Base-by-base conservation (phyloP, 2,113 vertebrate genomes). In the Shinisaurus crocodilurus region DNA sequence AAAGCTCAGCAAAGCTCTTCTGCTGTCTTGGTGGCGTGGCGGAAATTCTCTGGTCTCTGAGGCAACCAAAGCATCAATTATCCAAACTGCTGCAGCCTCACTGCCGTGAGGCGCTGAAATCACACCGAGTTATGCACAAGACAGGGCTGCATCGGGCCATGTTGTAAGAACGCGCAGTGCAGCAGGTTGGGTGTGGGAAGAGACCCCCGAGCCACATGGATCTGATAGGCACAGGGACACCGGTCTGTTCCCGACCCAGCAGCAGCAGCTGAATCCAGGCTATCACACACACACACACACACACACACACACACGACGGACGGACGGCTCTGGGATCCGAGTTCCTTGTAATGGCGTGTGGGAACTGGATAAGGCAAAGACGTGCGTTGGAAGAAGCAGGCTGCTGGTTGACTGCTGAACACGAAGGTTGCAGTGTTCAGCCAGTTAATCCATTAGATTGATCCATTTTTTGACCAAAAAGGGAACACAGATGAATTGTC, bases 61-160 rank as follows among this genome's bases (percentile, higher is more conserved):
- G 80, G 87, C 77, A 79, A 91, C 60, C 76, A 82, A 70, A 92
- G 89, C 84, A 60, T 75, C 60, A 43, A 80, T 87, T 54, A 93
- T 88, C 89, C 75, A 70, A 2, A 13, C 20, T 23, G 37, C 84
- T 23, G n/a, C 4, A 8, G 80, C 45, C 82, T 15, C 60, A 83
- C 48, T n/a, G 90, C 86, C 48, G 32, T 6, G 20, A 48, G 88
- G 84, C 45, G 23, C 88, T 54, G 69, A 81, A 43, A 86, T 77
- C 92, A 69, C 40, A 67, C 84, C 34, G 96, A 95, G 85, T 89
- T 92, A 90, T 9, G 1, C 67, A 82, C 89, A 76, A 72, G 69
- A 50, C 95, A 92, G 86, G 37, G 88, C 93, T 90, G 95, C 95
- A 93, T 93, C 92, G 69, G 95, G 94, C 89, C 93, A 82, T 89